These are phyloP conservation scores for Microcebus ravelobensis DNA, from an alignment of 2,113 vertebrate genomes.

Conservation along the genomic window DNA sequence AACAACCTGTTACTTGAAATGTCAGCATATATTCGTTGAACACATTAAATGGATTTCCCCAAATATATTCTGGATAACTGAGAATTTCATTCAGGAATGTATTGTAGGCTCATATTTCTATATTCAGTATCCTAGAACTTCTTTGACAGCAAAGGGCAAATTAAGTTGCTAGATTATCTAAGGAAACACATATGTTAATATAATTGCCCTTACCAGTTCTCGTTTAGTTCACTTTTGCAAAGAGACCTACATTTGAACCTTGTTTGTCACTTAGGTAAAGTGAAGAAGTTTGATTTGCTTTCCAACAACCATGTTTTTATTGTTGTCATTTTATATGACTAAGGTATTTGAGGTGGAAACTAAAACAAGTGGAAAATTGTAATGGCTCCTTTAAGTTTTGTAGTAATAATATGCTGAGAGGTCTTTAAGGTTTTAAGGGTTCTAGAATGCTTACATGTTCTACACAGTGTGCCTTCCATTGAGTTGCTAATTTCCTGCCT, in stretches of 20 bases:
- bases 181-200: neutral
- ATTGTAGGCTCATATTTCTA: neutral
- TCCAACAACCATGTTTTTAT: conserved; percentile 35
- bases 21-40: neutral
- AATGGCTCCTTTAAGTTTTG: conserved; percentile 65
- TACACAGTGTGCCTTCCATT: conserved; percentile 41
- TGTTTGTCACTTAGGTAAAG: conserved; percentile 22
- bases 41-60: neutral
- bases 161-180: neutral
- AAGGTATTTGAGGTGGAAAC: neutral
- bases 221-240: neutral
- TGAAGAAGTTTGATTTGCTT: conserved; percentile 36
- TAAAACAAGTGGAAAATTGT: conserved; percentile 49
- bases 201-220: neutral
- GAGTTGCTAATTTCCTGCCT: conserved; percentile 82
- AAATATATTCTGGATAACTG: neutral
- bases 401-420: conserved; percentile 60
- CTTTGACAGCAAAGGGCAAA: neutral
- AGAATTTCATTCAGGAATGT: conserved; percentile 3
- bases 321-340: conserved; percentile 17
- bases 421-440: conserved; percentile 75
- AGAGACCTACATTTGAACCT: neutral
- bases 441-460: conserved; percentile 47
- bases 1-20: neutral
- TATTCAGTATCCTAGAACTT: neutral